These are phyloP conservation scores for Xestia c-nigrum DNA, from an alignment of 2,888 invertebrate species.

Conservation along the genomic window DNA sequence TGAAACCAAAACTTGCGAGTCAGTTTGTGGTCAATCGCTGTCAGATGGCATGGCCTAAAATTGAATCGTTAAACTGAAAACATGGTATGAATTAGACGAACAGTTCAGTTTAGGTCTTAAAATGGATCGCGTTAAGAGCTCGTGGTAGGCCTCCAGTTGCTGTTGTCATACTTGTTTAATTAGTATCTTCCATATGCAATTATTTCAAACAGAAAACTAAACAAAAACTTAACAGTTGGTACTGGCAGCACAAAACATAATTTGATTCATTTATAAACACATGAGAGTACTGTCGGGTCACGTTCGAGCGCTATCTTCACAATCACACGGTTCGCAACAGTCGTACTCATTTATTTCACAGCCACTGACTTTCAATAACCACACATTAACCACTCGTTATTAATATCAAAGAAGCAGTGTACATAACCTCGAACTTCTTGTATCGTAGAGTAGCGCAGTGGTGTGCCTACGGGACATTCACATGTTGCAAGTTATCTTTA, in stretches of 20 bases:
- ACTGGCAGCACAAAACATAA: neutral
- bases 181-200: neutral
- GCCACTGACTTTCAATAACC: constrained; percentile 35
- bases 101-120: too few species aligned
- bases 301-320: constrained; percentile 7
- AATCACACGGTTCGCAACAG: constrained; percentile 11
- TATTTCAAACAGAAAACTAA: neutral
- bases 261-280: constrained; percentile 10
- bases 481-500: neutral
- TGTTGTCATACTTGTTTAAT: neutral
- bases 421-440: neutral
- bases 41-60: too few species aligned
- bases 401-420: neutral
- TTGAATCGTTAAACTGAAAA: too few species aligned
- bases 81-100: too few species aligned
- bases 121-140: too few species aligned
- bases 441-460: neutral
- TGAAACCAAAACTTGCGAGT: too few species aligned
- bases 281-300: constrained; percentile 1
- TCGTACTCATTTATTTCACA: constrained; percentile 44
- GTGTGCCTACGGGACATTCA: neutral
- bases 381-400: constrained; percentile 23
- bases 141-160: neutral
- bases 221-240: neutral
- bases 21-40: too few species aligned